A percentile compares a stretch with the other conserved stretches of the same genome.
Evolutionary conservation across 2,888 invertebrate genomes (phyloP).

Genomic region (Melanostoma mellinum): DNA sequence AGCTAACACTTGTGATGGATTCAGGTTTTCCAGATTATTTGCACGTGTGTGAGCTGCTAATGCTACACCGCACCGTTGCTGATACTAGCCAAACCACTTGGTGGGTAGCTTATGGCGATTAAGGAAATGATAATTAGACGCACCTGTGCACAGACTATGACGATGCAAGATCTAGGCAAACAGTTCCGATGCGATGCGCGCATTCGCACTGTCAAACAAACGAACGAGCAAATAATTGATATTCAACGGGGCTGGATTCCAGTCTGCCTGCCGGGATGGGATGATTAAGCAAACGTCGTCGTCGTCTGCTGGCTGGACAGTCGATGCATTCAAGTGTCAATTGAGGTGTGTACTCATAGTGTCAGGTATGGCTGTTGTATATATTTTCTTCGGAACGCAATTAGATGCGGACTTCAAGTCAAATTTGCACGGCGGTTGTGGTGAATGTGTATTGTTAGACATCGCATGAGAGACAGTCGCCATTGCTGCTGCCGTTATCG

Average conservation of each 20-base stretch:
- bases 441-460: slow-evolving; percentile 10
- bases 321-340: slow-evolving; percentile 69
- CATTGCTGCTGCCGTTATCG: slow-evolving; percentile 33
- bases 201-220: slow-evolving; percentile 66
- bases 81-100: slow-evolving; percentile 40
- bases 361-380: slow-evolving; percentile 60
- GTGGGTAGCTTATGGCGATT: slow-evolving; percentile 72
- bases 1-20: slow-evolving; percentile 67
- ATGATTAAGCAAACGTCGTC: slow-evolving; percentile 61
- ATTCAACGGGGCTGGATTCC: slow-evolving; percentile 56
- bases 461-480: slow-evolving; percentile 26
- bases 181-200: slow-evolving; percentile 65
- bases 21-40: slow-evolving; percentile 73
- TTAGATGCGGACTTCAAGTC: slow-evolving; percentile 65
- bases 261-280: slow-evolving; percentile 33
- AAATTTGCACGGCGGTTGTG: slow-evolving; percentile 48
- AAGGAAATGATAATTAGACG: slow-evolving; percentile 73
- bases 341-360: slow-evolving; percentile 65
- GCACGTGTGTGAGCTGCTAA: slow-evolving; percentile 65
- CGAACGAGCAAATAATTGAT: slow-evolving; percentile 68
- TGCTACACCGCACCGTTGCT: slow-evolving; percentile 29
- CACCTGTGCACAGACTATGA: slow-evolving; percentile 59
- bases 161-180: slow-evolving; percentile 45
- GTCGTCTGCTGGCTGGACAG: slow-evolving; percentile 33
- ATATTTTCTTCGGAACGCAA: slow-evolving; percentile 51